These are phyloP conservation scores for Aphelenchoides fujianensis DNA, from an alignment of 1,140 invertebrate species.

Conservation along the genomic window DNA sequence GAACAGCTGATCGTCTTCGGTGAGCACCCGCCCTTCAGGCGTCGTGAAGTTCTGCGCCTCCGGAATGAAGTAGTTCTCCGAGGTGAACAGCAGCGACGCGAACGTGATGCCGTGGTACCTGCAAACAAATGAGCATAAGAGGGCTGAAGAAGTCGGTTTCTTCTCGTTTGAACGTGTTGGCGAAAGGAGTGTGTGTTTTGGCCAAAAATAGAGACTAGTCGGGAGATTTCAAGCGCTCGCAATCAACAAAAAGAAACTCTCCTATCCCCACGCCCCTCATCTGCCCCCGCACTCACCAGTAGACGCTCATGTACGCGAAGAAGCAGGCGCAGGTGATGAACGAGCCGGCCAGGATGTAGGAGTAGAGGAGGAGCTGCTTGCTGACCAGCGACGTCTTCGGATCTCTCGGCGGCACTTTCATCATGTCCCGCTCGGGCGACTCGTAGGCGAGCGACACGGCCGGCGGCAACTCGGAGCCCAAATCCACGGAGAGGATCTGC, in stretches of 20 bases:
- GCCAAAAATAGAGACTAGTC: not conserved
- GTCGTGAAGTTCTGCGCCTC: slow-evolving; percentile 53
- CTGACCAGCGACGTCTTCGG: slow-evolving; percentile 44
- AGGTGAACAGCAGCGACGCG: slow-evolving; percentile 53
- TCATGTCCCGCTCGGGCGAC: slow-evolving; percentile 39
- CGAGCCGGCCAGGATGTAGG: slow-evolving; percentile 53
- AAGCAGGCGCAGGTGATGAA: slow-evolving; percentile 59
- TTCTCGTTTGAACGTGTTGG: not conserved
- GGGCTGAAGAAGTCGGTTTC: not conserved
- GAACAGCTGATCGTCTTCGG: slow-evolving; percentile 46
- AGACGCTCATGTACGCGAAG: slow-evolving; percentile 54
- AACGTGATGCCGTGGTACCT: slow-evolving; percentile 58
- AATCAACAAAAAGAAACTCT: not conserved
- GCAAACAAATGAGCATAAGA: slow-evolving; percentile 43
- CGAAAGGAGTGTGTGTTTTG: not conserved
- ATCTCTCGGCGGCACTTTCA: slow-evolving; percentile 48
- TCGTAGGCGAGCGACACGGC: slow-evolving; percentile 64
- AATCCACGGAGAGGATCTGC: slow-evolving; percentile 51
- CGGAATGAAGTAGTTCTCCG: slow-evolving; percentile 52
- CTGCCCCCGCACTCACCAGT: slow-evolving; percentile 46
- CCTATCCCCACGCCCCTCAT: not conserved
- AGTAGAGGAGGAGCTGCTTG: slow-evolving; percentile 42
- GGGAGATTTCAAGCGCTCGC: not conserved
- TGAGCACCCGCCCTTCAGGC: slow-evolving; percentile 20
- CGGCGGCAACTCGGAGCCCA: slow-evolving; percentile 61